Evolutionary conservation across 2,113 vertebrate genomes (phyloP).

Genomic region (Actinemys pallida): DNA sequence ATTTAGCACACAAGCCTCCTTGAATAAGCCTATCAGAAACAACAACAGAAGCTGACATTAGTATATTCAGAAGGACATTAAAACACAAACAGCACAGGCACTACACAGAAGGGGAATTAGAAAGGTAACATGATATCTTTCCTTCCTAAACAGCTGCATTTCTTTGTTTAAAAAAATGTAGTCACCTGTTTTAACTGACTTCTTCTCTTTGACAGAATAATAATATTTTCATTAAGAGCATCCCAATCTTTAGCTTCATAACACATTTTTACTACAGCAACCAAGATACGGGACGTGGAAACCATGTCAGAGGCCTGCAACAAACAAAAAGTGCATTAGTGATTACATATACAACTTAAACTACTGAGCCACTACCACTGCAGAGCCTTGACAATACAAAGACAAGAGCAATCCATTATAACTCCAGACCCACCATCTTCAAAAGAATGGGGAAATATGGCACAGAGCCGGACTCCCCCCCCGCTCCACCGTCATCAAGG

Average conservation of each 20-base stretch:
- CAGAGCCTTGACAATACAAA: neutral
- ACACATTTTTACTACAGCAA: conserved; percentile 97
- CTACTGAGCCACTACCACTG: neutral
- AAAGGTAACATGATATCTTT: neutral
- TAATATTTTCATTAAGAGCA: conserved; percentile 97
- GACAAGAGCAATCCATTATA: neutral
- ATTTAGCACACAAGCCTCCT: neutral
- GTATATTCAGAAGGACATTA: neutral
- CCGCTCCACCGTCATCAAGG: rapidly evolving
- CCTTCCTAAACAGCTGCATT: neutral
- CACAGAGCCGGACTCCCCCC: neutral
- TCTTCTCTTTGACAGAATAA: conserved; percentile 95
- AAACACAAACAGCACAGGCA: neutral
- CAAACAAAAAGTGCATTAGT: neutral
- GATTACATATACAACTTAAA: neutral
- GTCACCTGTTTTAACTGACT: conserved; percentile 97
- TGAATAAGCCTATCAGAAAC: neutral
- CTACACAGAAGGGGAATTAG: neutral
- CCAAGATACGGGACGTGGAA: conserved; percentile 96
- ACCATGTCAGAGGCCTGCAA: conserved; percentile 97
- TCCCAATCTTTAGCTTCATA: conserved; percentile 98
- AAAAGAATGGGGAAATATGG: neutral
- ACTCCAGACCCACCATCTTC: neutral
- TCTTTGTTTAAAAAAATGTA: conserved; percentile 24
- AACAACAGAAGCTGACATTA: neutral